Conservation (phyloP, 2,888 invertebrate genomes). For the Euphydryas editha region DNA sequence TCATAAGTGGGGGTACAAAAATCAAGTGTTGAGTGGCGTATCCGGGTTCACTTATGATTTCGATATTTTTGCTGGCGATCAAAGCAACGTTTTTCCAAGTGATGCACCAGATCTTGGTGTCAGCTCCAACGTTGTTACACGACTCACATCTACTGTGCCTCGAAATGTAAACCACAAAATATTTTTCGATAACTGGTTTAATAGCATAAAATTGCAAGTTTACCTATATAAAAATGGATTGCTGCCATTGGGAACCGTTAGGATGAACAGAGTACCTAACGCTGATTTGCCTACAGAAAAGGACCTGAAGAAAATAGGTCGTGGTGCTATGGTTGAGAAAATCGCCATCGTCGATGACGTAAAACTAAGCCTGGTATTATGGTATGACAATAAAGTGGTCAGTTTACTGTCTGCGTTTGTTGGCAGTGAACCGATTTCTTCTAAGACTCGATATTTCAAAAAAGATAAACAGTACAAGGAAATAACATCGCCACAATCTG, state of each 20-base stretch:
- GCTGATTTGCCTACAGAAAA: conserved; percentile 20
- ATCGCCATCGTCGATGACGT: not conserved
- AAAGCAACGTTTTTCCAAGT: conserved; percentile 37
- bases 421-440: not conserved
- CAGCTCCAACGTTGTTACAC: not conserved
- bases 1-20: conserved; percentile 43
- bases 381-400: not conserved
- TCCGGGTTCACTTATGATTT: conserved; percentile 51
- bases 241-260: conserved; percentile 41
- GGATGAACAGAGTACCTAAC: conserved; percentile 28
- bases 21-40: conserved; percentile 38
- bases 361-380: not conserved
- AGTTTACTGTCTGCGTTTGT: not conserved
- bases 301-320: not conserved
- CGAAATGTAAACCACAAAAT: conserved; percentile 49
- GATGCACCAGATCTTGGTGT: conserved; percentile 32
- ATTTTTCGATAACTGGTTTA: conserved; percentile 55
- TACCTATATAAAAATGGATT: conserved; percentile 34
- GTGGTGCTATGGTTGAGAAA: not conserved
- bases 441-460: conserved; percentile 12
- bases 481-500: conserved; percentile 42
- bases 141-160: conserved; percentile 46
- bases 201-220: conserved; percentile 38
- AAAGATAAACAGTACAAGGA: conserved; percentile 42
- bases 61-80: conserved; percentile 52